A percentile compares a stretch with the other conserved stretches of the same genome.
Conservation (phyloP, 1,140 invertebrate species). For the Leptoteleia sp. region DNA sequence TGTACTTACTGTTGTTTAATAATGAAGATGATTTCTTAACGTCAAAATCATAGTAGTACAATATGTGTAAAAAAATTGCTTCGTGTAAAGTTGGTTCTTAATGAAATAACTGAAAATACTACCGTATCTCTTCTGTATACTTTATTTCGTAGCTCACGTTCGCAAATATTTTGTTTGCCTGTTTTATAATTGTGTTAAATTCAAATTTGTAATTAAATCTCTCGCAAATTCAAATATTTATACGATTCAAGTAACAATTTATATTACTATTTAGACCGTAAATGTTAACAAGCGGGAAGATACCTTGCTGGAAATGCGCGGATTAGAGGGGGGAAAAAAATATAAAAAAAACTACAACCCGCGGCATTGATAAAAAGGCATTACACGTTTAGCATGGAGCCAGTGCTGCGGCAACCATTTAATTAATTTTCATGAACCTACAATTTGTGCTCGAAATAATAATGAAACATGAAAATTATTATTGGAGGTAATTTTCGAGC, state of each 20-base stretch:
- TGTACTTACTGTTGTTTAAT: too few species aligned
- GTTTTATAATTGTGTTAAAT: conserved; percentile 8
- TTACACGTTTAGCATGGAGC: conserved; percentile 2
- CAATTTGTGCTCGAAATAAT: conserved; percentile 38
- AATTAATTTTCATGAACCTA: conserved; percentile 45
- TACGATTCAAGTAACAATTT: conserved; percentile 29
- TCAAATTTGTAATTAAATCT: conserved; percentile 25
- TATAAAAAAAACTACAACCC: conserved; percentile 10
- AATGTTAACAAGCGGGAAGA: conserved; percentile 16
- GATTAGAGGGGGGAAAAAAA: conserved; percentile 22
- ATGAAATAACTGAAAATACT: conserved; percentile 25
- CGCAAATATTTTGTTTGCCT: conserved; percentile 10
- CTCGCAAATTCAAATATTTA: conserved; percentile 15
- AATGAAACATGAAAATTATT: conserved; percentile 47
- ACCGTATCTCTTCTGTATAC: conserved; percentile 7
- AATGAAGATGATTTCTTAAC: too few species aligned
- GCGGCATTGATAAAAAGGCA: conserved; percentile 21
- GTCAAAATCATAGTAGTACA: background rate
- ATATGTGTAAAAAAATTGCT: background rate
- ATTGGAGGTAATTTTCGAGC: conserved; percentile 32
- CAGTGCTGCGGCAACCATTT: background rate
- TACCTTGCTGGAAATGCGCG: conserved; percentile 1
- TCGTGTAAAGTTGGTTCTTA: conserved; percentile 9
- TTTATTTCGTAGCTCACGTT: conserved; percentile 13
- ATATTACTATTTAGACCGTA: conserved; percentile 19